Conservation (phyloP, 2,113 vertebrate species). For the Pollimyrus isidori region DNA sequence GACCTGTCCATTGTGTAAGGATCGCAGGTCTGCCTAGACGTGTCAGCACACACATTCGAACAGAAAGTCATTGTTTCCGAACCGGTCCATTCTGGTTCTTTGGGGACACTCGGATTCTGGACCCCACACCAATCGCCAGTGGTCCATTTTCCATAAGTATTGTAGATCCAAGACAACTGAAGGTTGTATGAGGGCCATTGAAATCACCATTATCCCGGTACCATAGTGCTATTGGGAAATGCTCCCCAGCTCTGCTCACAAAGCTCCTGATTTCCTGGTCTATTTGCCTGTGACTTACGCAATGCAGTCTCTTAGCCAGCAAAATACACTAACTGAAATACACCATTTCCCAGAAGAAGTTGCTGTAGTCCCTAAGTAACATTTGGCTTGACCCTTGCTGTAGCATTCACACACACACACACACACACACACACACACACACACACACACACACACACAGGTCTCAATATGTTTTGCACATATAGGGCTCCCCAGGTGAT, state of each 20-base stretch:
- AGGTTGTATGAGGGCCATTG: not conserved
- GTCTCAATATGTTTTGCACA: not conserved
- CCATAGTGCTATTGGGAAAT: not conserved
- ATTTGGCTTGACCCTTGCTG: not conserved
- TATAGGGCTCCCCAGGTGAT: not conserved
- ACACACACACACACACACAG: too few relatives aligned
- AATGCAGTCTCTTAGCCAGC: not conserved
- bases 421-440: not conserved
- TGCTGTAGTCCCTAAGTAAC: not conserved
- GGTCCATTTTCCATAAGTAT: not conserved
- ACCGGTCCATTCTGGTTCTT: not conserved
- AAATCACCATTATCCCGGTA: not conserved
- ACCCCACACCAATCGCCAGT: not conserved
- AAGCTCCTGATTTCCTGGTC: not conserved
- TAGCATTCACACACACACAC: not conserved
- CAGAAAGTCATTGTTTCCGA: conserved; percentile 1
- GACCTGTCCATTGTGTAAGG: not conserved
- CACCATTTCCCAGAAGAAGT: not conserved
- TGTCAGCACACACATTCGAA: not conserved
- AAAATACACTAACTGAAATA: not conserved
- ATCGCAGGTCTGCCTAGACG: not conserved
- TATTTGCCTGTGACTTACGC: not conserved
- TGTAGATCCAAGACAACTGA: not conserved
- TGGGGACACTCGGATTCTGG: not conserved
- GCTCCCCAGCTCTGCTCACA: not conserved